Conservation (phyloP, 2,888 invertebrate species). For the Mylabris sibirica region DNA sequence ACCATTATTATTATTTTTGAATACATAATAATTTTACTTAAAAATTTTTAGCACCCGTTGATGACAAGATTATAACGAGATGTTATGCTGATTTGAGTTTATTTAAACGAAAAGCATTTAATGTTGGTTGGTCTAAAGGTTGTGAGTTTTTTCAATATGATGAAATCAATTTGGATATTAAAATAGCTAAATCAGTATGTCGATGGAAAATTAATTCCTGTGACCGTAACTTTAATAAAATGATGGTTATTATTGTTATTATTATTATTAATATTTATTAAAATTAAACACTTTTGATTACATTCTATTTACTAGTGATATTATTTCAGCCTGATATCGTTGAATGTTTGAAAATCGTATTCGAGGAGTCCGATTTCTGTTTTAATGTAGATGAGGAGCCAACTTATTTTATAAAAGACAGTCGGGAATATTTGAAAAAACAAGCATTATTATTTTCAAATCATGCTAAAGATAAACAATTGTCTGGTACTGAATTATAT, state of each 20-base stretch:
- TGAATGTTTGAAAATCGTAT: slow-evolving; percentile 45
- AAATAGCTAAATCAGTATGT: neutral
- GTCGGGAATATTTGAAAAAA: slow-evolving; percentile 42
- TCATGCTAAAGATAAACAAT: slow-evolving; percentile 35
- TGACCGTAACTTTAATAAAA: neutral
- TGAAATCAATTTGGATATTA: slow-evolving; percentile 5
- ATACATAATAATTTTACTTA: neutral
- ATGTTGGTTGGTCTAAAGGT: slow-evolving; percentile 78
- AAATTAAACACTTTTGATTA: neutral
- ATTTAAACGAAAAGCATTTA: slow-evolving; percentile 71
- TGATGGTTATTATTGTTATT: slow-evolving; percentile 17
- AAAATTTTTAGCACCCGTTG: slow-evolving; percentile 10
- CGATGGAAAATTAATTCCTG: neutral
- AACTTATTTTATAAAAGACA: slow-evolving; percentile 46
- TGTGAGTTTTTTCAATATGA: slow-evolving; percentile 59
- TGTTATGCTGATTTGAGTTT: slow-evolving; percentile 67
- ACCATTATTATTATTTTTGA: neutral
- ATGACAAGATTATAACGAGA: slow-evolving; percentile 29
- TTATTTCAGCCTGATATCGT: slow-evolving; percentile 32
- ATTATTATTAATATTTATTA: slow-evolving; percentile 8
- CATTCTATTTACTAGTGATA: neutral
- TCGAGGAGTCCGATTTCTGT: slow-evolving; percentile 43
- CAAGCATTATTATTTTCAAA: slow-evolving; percentile 47
- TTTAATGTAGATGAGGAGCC: slow-evolving; percentile 44
- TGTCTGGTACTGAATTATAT: slow-evolving; percentile 57